Base-by-base conservation (phyloP, 2,113 vertebrate genomes). In the Galbula dea region DNA sequence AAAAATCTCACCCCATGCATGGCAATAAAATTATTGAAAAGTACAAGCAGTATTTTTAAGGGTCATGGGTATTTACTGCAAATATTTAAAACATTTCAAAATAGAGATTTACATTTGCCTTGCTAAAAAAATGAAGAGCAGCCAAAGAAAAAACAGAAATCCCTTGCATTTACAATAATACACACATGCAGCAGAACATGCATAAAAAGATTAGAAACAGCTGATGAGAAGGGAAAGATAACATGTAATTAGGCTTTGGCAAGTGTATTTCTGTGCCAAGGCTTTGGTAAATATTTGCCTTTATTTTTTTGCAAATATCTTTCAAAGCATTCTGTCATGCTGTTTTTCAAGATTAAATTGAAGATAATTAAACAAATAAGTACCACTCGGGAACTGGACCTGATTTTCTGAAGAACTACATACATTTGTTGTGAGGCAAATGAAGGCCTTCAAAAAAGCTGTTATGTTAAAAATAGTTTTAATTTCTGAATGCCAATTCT, bases 111-210 rank as follows among this genome's bases (percentile, higher is more conserved):
- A 12, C 82, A 77, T 67, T 74, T 4, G 37, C 30, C 59, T 93
- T 86, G 82, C 71, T 92, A 89, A 95, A 92, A 58, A 58, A 41
- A 94, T 62, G 49, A 91, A 80, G 24, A 92, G 84, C 86, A 94
- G 87, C 87, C 92, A 91, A 94, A 85, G 23, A 3, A 79, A 90
- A 91, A 86, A 6, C 12, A 87, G 45, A 89, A 92, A 86, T 24
- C 48, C 78, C 72, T 80, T 85, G 78, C 84, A 83, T 86, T 93
- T 89, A 93, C 58, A 87, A 8, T 68, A 94, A 83, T 26, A 93
- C 46, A 92, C 37, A 95, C 82, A 94, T 95, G 94, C 94, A 92
- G 94, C 71, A 80, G 51, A 89, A 94, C 91, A 96, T 96, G 96
- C 96, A 96, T 55, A 89, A 90, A 74, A 84, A 90, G 67, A 43